Evolutionary conservation across 1,140 invertebrate genomes (phyloP).

Genomic region (Paralvinella palmiformis): DNA sequence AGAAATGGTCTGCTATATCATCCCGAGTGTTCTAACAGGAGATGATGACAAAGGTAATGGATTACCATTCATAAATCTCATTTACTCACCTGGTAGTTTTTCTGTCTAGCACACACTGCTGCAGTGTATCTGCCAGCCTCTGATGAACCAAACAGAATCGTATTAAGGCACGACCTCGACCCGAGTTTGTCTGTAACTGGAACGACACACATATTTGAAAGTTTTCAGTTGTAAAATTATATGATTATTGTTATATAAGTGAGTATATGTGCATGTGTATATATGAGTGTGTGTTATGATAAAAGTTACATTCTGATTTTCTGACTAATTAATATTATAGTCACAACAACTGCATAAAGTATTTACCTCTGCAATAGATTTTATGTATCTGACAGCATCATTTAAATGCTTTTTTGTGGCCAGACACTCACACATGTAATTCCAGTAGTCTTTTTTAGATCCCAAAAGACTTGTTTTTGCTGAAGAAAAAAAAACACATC

Average conservation of each 20-base stretch:
- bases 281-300: not conserved
- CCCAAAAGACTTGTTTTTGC: slow-evolving; percentile 43
- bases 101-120: slow-evolving; percentile 44
- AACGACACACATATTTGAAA: slow-evolving; percentile 20
- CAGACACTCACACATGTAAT: slow-evolving; percentile 49
- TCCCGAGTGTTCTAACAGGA: too few species aligned
- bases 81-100: slow-evolving; percentile 43
- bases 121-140: slow-evolving; percentile 50
- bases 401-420: slow-evolving; percentile 38
- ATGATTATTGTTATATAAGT: not conserved
- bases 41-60: too few species aligned
- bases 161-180: slow-evolving; percentile 50
- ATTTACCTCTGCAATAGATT: slow-evolving; percentile 46
- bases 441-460: slow-evolving; percentile 50
- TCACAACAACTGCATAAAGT: not conserved
- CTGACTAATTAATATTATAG: not conserved
- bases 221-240: not conserved
- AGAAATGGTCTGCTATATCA: too few species aligned
- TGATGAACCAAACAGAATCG: slow-evolving; percentile 51
- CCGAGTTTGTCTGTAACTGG: slow-evolving; percentile 49
- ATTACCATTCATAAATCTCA: not conserved
- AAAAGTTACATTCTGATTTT: slow-evolving; percentile 5
- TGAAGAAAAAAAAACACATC: slow-evolving; percentile 19
- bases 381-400: slow-evolving; percentile 51
- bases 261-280: not conserved